Evolutionary conservation across 2,113 vertebrate species (phyloP).

Genomic region (Blennius ocellaris): DNA sequence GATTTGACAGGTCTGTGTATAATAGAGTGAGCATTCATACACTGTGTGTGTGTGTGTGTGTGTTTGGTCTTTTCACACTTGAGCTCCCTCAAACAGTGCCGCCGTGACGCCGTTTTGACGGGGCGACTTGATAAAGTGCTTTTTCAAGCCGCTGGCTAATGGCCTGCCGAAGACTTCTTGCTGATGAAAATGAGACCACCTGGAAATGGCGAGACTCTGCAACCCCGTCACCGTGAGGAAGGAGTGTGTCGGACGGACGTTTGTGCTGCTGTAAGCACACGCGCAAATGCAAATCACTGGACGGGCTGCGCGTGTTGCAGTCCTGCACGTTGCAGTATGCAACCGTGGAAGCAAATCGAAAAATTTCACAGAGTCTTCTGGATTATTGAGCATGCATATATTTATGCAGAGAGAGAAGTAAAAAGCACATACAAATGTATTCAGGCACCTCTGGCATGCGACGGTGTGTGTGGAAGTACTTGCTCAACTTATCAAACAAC

Average conservation of each 20-base stretch:
- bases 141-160: conserved; percentile 60
- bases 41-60: not conserved
- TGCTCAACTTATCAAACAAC: not conserved
- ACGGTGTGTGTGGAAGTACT: not conserved
- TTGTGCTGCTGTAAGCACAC: conserved; percentile 6
- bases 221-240: not conserved
- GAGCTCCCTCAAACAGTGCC: conserved; percentile 38
- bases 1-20: not conserved
- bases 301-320: not conserved
- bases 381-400: not conserved
- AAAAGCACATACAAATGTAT: not conserved
- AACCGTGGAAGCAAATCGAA: not conserved
- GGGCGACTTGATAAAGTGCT: conserved; percentile 59
- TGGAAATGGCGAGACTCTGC: conserved; percentile 14
- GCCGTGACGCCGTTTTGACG: conserved; percentile 31
- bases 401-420: not conserved
- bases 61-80: conserved; percentile 49
- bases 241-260: not conserved
- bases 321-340: not conserved
- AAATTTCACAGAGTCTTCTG: conserved; percentile 5
- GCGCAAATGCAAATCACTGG: conserved; percentile 4
- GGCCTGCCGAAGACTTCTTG: conserved; percentile 47
- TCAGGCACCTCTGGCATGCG: not conserved
- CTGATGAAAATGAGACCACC: conserved; percentile 58
- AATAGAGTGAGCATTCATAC: not conserved